phyloP scores from a whole-genome alignment of 2,113 vertebrate species.

The Eleginops maclovinus region DNA sequence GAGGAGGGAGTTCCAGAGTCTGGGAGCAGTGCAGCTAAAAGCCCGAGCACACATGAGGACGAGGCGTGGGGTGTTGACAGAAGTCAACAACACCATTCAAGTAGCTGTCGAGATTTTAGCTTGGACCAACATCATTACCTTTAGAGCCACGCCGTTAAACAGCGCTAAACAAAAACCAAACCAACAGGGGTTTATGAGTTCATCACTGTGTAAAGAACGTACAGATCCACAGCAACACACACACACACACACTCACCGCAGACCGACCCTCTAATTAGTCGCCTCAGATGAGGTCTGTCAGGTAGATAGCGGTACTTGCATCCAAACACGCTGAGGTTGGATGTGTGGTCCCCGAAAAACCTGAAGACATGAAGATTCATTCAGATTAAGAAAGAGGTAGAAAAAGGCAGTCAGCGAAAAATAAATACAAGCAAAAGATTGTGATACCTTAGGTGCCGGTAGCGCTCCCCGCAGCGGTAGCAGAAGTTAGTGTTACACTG shows the following conservation, averaged over 20 bases:
- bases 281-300: constrained; percentile 94
- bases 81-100: too few relatives aligned
- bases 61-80: too few relatives aligned
- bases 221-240: neutral
- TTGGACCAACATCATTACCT: neutral
- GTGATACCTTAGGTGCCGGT: constrained; percentile 89
- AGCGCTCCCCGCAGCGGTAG: constrained; percentile 97
- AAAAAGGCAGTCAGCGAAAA: too few relatives aligned
- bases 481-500: constrained; percentile 99
- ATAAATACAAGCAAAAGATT: too few relatives aligned
- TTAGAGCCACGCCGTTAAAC: neutral
- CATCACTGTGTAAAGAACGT: neutral
- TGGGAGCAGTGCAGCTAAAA: too few relatives aligned
- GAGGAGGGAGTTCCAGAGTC: too few relatives aligned
- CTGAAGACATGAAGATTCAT: constrained; percentile 39
- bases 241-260: constrained; percentile 88
- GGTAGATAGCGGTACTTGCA: constrained; percentile 99
- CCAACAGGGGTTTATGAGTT: neutral
- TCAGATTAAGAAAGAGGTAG: neutral
- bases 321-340: constrained; percentile 99
- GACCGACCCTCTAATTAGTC: constrained; percentile 95
- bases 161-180: too few relatives aligned
- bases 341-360: constrained; percentile 98
- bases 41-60: too few relatives aligned
- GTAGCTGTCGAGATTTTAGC: neutral